Evolutionary conservation across 2,888 invertebrate species (phyloP).

Genomic region (Macaria liturata): DNA sequence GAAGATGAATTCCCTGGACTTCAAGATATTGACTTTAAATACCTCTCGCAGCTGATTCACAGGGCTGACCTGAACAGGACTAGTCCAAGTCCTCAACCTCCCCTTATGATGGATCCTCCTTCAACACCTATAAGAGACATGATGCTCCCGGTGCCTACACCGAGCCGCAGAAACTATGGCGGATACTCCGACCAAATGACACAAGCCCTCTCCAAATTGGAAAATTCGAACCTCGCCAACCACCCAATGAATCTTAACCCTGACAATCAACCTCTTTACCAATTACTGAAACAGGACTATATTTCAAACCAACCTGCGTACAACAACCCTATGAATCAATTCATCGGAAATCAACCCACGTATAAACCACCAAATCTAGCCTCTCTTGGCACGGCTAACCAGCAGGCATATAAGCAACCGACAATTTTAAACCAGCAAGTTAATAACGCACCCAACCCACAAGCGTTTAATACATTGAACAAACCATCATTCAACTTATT

Average conservation of each 20-base stretch:
- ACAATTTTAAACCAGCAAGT: background rate
- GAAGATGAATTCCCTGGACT: slow-evolving; percentile 32
- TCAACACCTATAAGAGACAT: slow-evolving; percentile 5
- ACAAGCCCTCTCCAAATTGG: slow-evolving; percentile 9
- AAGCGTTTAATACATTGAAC: background rate
- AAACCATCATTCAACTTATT: background rate
- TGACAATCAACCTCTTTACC: slow-evolving; percentile 13
- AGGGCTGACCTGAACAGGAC: slow-evolving; percentile 50
- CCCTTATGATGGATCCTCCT: background rate
- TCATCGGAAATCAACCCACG: slow-evolving; percentile 6
- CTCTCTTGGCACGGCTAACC: background rate
- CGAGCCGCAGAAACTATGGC: slow-evolving; percentile 38
- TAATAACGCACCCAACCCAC: background rate
- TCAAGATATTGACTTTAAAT: slow-evolving; percentile 65
- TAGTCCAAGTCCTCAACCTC: background rate
- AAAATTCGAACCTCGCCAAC: background rate
- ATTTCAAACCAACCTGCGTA: no score
- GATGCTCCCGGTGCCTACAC: slow-evolving; percentile 18
- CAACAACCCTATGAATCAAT: no score
- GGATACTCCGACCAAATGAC: slow-evolving; percentile 13
- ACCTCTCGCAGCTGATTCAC: slow-evolving; percentile 69
- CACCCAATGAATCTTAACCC: slow-evolving; percentile 21
- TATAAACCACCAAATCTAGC: background rate
- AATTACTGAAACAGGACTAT: background rate
- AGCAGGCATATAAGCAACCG: background rate